These are phyloP conservation scores for Maniola hyperantus DNA, from an alignment of 2,888 invertebrate species.

Conservation along the genomic window DNA sequence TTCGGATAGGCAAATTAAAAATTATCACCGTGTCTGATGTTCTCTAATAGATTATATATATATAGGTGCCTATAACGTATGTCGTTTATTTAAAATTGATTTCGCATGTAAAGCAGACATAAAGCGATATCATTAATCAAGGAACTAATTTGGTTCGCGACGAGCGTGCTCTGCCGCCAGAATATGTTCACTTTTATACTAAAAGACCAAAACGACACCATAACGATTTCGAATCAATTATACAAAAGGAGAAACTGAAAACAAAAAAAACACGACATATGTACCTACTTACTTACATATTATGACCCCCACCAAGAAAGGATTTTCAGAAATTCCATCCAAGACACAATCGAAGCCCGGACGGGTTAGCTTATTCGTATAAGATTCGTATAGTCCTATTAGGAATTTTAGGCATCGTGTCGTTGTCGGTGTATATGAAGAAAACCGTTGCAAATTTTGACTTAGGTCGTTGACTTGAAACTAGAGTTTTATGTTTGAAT, in stretches of 20 bases:
- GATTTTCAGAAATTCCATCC: too few relatives aligned
- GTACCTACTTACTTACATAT: too few relatives aligned
- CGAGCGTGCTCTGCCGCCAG: slow-evolving; percentile 34
- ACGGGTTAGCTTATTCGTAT: too few relatives aligned
- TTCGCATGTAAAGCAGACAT: slow-evolving; percentile 41
- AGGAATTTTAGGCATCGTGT: background rate
- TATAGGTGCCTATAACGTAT: slow-evolving; percentile 4
- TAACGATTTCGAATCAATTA: background rate
- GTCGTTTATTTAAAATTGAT: slow-evolving; percentile 29
- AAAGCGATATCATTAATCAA: slow-evolving; percentile 39
- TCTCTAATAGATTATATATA: slow-evolving; percentile 1
- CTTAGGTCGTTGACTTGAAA: slow-evolving; percentile 34
- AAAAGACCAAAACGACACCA: background rate
- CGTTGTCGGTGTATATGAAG: background rate
- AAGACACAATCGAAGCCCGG: too few relatives aligned
- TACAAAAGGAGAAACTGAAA: too few relatives aligned
- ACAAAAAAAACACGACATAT: too few relatives aligned
- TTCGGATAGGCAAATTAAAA: background rate
- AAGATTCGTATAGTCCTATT: background rate
- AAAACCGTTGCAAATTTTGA: slow-evolving; percentile 28
- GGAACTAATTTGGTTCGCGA: slow-evolving; percentile 42
- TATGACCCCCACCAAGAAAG: too few relatives aligned
- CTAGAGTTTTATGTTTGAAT: slow-evolving; percentile 21
- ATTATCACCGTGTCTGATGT: background rate
- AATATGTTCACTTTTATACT: background rate